Evolutionary conservation across 2,888 invertebrate species (phyloP).

Genomic region (Philhelius pedissequus): DNA sequence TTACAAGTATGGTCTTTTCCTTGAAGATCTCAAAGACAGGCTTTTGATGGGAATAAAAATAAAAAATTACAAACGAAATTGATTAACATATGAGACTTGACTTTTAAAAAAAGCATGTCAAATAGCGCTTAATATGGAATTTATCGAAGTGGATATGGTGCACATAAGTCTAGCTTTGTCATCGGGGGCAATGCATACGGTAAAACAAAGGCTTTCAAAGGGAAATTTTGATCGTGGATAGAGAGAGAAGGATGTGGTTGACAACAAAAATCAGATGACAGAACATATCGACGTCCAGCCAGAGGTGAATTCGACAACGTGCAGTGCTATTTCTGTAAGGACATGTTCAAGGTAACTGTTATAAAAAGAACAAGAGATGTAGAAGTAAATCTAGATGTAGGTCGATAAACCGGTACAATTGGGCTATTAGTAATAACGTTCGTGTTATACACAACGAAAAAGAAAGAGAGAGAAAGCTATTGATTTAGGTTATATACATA

Average conservation of each 20-base stretch:
- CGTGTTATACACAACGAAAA: not conserved
- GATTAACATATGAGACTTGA: too few relatives aligned
- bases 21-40: not conserved
- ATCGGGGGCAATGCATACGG: not conserved
- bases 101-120: not conserved
- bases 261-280: too few relatives aligned
- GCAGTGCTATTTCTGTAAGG: too few relatives aligned
- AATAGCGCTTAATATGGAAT: not conserved
- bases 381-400: too few relatives aligned
- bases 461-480: not conserved
- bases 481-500: not conserved
- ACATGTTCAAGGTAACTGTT: too few relatives aligned
- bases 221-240: not conserved
- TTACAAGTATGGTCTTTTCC: not conserved
- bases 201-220: too few relatives aligned
- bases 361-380: too few relatives aligned
- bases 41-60: not conserved
- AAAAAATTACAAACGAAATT: not conserved
- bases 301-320: not conserved
- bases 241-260: not conserved
- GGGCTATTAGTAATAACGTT: not conserved
- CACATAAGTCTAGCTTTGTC: not conserved
- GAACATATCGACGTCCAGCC: not conserved
- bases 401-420: not conserved
- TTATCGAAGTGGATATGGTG: not conserved